Conservation (phyloP, 2,888 invertebrate genomes). For the Tenthredo livida region DNA sequence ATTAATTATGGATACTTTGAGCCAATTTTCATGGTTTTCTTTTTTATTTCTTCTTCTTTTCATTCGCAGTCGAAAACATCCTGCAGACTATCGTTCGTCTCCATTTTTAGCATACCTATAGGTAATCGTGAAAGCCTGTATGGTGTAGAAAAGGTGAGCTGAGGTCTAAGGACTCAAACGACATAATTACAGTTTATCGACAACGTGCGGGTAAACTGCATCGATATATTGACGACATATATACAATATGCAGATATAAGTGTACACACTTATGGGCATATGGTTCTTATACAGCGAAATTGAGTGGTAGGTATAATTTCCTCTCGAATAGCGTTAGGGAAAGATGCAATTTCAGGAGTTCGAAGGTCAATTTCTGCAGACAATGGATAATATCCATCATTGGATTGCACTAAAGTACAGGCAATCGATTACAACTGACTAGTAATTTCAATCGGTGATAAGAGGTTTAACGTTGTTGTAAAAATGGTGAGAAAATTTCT, state of each 20-base stretch:
- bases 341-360: constrained; percentile 17
- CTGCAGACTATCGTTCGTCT: background rate
- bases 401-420: background rate
- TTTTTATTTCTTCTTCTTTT: background rate
- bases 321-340: background rate
- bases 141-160: background rate
- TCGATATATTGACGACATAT: constrained; percentile 12
- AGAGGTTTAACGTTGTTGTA: background rate
- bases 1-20: background rate
- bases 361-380: background rate
- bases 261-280: background rate
- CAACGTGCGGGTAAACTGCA: background rate
- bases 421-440: background rate
- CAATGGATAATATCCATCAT: constrained; percentile 26
- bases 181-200: constrained; percentile 15
- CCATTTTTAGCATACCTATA: background rate
- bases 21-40: background rate
- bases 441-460: background rate
- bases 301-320: background rate
- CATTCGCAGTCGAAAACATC: background rate
- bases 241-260: background rate
- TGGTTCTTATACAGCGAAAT: background rate
- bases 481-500: background rate
- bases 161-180: background rate
- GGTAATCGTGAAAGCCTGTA: background rate